Conservation (phyloP, 2,797 vertebrate genomes). For the Adrianichthys oophorus region DNA sequence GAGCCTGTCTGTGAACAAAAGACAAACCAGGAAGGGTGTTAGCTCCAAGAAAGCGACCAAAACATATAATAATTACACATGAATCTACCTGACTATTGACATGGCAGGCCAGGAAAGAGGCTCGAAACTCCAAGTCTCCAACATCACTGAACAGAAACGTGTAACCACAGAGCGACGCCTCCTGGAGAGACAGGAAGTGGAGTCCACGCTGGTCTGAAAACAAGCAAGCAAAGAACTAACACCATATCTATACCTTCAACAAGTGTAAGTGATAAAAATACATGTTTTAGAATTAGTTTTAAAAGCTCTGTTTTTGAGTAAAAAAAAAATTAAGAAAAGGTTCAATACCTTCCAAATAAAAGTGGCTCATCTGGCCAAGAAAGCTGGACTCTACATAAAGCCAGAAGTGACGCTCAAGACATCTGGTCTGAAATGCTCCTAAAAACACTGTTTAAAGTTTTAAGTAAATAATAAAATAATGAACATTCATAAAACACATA, state of each 20-base stretch:
- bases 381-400: constrained; percentile 54
- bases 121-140: constrained; percentile 64
- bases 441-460: constrained; percentile 1
- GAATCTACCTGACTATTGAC: constrained; percentile 53
- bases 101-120: constrained; percentile 73
- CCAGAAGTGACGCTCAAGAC: constrained; percentile 65
- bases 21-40: neutral
- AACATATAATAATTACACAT: no score
- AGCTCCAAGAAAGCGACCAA: neutral
- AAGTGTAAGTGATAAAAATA: no score
- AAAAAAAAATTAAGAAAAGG: neutral
- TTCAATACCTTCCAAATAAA: constrained; percentile 58
- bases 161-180: constrained; percentile 68
- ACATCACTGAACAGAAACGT: constrained; percentile 30
- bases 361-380: constrained; percentile 28
- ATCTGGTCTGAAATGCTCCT: constrained; percentile 54
- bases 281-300: no score
- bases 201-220: constrained; percentile 48
- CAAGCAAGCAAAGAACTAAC: neutral
- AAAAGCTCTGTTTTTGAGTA: no score
- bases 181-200: constrained; percentile 42
- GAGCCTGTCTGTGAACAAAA: constrained; percentile 52
- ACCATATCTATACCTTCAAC: no score
- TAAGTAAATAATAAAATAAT: no score
- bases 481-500: neutral